Evolutionary conservation across 2,888 invertebrate genomes (phyloP).

Genomic region (Scelioninae gen. 2): DNA sequence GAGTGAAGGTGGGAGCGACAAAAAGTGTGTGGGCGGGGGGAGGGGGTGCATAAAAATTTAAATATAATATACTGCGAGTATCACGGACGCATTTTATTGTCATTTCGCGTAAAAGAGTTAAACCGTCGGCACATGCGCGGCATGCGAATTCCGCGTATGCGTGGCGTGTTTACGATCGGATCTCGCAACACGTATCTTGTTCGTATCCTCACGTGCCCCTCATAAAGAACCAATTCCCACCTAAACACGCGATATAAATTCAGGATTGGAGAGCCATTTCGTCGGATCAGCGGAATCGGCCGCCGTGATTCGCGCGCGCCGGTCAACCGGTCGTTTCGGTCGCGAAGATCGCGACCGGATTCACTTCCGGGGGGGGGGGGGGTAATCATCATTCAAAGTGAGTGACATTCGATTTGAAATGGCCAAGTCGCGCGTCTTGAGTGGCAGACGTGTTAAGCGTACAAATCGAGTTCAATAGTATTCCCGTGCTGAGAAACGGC

Average conservation of each 20-base stretch:
- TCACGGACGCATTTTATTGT: conserved; percentile 55
- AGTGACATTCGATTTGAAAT: conserved; percentile 57
- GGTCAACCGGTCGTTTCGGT: conserved; percentile 55
- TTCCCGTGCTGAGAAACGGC: conserved; percentile 51
- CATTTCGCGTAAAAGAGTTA: conserved; percentile 58
- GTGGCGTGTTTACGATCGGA: conserved; percentile 56
- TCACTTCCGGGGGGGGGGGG: too few relatives aligned
- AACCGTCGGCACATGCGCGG: conserved; percentile 50
- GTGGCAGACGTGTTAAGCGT: conserved; percentile 59
- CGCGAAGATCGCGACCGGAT: conserved; percentile 48
- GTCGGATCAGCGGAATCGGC: conserved; percentile 55
- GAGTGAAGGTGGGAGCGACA: too few relatives aligned
- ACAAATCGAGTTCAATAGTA: conserved; percentile 53
- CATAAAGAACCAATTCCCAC: conserved; percentile 75
- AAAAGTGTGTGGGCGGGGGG: conserved; percentile 19
- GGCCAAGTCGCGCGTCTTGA: conserved; percentile 47
- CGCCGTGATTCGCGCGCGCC: conserved; percentile 63
- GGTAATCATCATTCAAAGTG: conserved; percentile 55
- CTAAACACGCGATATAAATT: conserved; percentile 75
- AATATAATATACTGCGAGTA: conserved; percentile 57
- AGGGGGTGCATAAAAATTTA: conserved; percentile 45
- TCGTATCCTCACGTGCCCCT: conserved; percentile 71
- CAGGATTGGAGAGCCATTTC: conserved; percentile 72
- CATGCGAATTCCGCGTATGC: conserved; percentile 55
- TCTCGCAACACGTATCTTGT: conserved; percentile 61